Conservation (phyloP, 2,113 vertebrate species). For the Ahaetulla prasina region DNA sequence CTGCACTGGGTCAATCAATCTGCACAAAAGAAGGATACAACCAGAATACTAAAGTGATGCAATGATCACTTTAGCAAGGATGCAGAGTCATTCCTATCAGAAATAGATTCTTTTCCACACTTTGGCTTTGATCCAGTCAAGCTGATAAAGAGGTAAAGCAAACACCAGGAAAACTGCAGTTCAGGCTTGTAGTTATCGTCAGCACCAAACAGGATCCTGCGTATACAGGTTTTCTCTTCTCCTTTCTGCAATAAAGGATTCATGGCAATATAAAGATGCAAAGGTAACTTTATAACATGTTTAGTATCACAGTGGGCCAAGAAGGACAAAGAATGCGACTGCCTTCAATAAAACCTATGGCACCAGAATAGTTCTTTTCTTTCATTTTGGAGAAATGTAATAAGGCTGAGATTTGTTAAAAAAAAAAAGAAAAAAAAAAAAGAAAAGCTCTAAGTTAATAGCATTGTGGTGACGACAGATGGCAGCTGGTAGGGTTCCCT, state of each 20-base stretch:
- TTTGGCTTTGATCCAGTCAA: background rate
- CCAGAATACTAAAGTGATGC: background rate
- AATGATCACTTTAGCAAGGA: background rate
- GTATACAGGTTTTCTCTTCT: no score
- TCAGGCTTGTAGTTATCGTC: background rate
- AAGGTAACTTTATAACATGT: background rate
- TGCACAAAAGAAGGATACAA: background rate
- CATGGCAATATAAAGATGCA: background rate
- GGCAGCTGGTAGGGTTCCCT: conserved; percentile 48
- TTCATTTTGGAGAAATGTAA: conserved; percentile 21
- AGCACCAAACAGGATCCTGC: background rate
- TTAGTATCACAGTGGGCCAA: conserved; percentile 21
- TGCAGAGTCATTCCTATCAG: background rate
- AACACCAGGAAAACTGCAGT: background rate
- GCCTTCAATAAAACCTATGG: conserved; percentile 24
- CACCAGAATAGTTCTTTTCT: conserved; percentile 17
- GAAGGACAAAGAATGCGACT: conserved; percentile 31
- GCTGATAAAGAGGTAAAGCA: background rate
- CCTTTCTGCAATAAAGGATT: background rate
- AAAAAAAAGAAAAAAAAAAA: conserved; percentile 28
- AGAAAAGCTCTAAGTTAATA: rapidly evolving
- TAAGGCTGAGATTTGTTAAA: conserved; percentile 15
- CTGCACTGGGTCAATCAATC: background rate
- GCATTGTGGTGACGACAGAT: conserved; percentile 22
- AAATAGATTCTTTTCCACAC: background rate